Conservation (phyloP, 64 coral and sea anemone species). For the Stylophora pistillata region DNA sequence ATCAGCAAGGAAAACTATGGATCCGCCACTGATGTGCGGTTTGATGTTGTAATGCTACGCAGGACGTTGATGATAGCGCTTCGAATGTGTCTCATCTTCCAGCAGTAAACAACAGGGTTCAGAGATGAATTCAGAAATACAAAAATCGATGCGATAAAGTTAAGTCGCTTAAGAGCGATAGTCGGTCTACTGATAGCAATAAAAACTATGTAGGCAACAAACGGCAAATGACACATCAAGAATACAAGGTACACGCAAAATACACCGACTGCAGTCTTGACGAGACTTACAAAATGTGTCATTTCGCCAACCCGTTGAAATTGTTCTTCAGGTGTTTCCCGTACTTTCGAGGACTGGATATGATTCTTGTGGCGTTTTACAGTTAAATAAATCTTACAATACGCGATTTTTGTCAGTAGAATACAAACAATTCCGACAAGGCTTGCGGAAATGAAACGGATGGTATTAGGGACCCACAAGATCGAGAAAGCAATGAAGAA, state of each 20-base stretch:
- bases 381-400: not conserved
- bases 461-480: not conserved
- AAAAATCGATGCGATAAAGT: not conserved
- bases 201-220: not conserved
- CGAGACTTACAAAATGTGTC: not conserved
- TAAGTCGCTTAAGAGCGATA: not conserved
- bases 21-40: no score
- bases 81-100: no score
- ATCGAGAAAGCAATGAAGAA: not conserved
- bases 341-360: not conserved
- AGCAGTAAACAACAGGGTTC: no score
- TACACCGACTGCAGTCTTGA: not conserved
- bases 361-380: not conserved
- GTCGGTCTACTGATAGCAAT: not conserved
- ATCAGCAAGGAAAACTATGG: no score
- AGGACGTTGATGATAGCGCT: no score
- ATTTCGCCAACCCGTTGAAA: not conserved
- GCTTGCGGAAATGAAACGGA: not conserved
- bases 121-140: not conserved
- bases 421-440: not conserved
- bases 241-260: not conserved
- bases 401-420: not conserved
- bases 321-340: not conserved
- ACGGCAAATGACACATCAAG: not conserved
- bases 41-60: no score